Conservation (phyloP, 2,888 invertebrate species). For the Andrena fulva region DNA sequence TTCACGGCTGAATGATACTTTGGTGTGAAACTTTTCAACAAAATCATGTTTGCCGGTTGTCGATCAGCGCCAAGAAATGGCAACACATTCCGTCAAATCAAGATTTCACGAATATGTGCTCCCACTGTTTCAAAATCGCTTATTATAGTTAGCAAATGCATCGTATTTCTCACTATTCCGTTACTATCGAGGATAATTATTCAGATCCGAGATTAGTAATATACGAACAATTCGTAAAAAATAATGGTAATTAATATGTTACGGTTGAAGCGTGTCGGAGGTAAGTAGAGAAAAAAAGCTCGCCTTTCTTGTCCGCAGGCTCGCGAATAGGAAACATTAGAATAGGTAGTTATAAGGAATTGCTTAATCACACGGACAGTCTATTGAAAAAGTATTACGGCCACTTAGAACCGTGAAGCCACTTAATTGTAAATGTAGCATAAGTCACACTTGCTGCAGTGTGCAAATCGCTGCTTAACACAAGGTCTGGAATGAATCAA, state of each 20-base stretch:
- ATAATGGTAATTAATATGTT: neutral
- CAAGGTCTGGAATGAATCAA: constrained; percentile 31
- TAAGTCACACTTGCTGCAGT: neutral
- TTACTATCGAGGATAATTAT: neutral
- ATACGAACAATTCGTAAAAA: neutral
- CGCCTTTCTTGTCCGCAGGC: neutral
- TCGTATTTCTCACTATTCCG: neutral
- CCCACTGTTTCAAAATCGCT: neutral
- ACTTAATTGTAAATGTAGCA: constrained; percentile 21
- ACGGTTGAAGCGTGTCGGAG: neutral
- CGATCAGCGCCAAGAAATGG: too few species aligned
- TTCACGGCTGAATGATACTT: too few species aligned
- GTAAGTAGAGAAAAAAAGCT: neutral
- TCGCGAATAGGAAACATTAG: constrained; percentile 11
- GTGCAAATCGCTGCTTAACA: neutral
- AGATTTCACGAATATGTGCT: neutral
- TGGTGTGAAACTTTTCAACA: too few species aligned
- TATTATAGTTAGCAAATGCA: neutral
- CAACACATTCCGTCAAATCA: too few species aligned
- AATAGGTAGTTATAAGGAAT: neutral
- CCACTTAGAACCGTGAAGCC: constrained; percentile 28
- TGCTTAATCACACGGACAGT: constrained; percentile 26
- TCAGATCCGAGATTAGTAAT: neutral
- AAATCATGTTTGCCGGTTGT: too few species aligned
- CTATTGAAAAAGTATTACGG: constrained; percentile 48